Conservation (phyloP, 2,113 vertebrate species). For the Capricornis sumatraensis region DNA sequence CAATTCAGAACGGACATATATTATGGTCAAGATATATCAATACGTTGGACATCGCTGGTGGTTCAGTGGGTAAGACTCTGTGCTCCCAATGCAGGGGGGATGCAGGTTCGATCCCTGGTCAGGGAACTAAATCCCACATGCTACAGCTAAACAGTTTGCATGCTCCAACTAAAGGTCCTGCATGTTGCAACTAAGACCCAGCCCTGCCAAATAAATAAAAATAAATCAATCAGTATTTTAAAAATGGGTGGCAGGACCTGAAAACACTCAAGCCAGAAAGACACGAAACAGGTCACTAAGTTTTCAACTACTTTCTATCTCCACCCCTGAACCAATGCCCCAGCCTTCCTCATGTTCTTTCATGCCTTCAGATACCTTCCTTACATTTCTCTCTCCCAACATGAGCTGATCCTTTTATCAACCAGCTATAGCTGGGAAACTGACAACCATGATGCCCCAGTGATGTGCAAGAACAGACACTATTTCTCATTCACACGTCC, state of each 20-base stretch:
- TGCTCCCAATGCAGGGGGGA: neutral
- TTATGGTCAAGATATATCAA: neutral
- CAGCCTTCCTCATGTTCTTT: neutral
- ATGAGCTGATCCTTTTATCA: neutral
- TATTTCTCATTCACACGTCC: neutral
- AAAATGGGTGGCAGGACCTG: neutral
- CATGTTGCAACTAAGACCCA: neutral
- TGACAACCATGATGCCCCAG: neutral
- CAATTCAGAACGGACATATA: neutral
- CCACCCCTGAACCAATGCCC: neutral
- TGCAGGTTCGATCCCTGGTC: neutral
- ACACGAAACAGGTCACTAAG: too few species aligned
- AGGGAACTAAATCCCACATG: neutral
- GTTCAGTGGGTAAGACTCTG: neutral
- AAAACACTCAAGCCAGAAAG: neutral
- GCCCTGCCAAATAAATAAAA: neutral
- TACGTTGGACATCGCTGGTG: neutral
- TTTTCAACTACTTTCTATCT: neutral
- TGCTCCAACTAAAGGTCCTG: neutral
- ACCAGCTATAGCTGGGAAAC: neutral
- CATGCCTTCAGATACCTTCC: neutral
- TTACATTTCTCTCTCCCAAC: neutral
- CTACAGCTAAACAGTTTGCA: neutral
- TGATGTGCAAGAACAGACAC: neutral
- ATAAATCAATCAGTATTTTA: neutral